Base-by-base conservation (phyloP, 2,888 invertebrate species). In the Pardosa pseudoannulata region DNA sequence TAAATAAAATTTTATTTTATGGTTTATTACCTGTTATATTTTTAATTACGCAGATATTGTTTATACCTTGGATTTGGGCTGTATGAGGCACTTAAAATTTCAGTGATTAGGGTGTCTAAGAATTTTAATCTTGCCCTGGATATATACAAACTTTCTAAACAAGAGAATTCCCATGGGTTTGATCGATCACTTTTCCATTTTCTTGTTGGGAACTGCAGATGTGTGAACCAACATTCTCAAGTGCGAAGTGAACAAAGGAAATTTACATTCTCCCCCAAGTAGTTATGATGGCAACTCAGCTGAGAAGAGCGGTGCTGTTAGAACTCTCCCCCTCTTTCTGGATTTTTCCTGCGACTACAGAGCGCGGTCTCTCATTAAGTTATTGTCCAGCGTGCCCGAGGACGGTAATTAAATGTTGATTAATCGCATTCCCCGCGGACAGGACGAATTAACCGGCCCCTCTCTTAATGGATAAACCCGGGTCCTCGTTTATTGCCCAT, bases 341-440 rank as follows among this genome's bases (percentile, higher is more conserved):
- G 23, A 23, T 7, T 56, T 56, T 23, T 23, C 5, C 56, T 1
- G 3, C 3, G 3, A 23, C 7, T 46, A 11, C 5, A 16, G 56
- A 3, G 1, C 5, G 13, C 3, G 13, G 1, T 23, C 16, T 70
- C 81, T 70, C 81, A 70, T 75, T 81, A 76, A 56, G 56, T 56
- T 70, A 74, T 82, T 75, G 71, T 76, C 29, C 68, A 62, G 50
- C 62, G 41, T 23, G 64, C 39, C 41, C 27, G 46, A 46, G 23
- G 70, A 70, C 71, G 32, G 62, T 82, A 82, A 82, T 82, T 82
- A 82, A 82, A 82, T 82, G 75, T 75, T 75, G 82, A 82, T 75
- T 70, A 82, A 82, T 82, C 64, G 41, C 36, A 68, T 16, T 75
- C 50, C 62, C 32, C 46, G 7, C 36, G 29, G 29, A 64, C 64